These are phyloP conservation scores for Tyria jacobaeae DNA, from an alignment of 2,888 invertebrate species.

Conservation along the genomic window DNA sequence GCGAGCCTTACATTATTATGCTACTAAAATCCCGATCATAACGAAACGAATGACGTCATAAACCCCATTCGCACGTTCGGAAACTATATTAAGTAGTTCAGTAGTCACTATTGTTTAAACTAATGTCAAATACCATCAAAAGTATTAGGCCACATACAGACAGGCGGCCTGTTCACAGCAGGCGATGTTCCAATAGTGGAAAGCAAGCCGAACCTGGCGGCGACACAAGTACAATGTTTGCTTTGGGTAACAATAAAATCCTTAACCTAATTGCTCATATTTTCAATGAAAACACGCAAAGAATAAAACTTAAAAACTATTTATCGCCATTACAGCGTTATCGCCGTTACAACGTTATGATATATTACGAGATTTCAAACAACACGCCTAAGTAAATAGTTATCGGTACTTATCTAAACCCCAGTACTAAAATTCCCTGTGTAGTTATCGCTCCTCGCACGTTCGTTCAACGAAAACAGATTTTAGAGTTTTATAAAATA, in stretches of 20 bases:
- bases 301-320: slow-evolving; percentile 73
- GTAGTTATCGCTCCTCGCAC: slow-evolving; percentile 55
- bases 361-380: slow-evolving; percentile 86
- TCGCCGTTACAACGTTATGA: slow-evolving; percentile 74
- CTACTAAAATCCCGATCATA: slow-evolving; percentile 76
- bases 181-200: slow-evolving; percentile 34
- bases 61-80: slow-evolving; percentile 29
- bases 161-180: slow-evolving; percentile 20
- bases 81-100: slow-evolving; percentile 47
- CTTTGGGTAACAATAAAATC: slow-evolving; percentile 82
- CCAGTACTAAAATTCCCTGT: slow-evolving; percentile 78
- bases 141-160: slow-evolving; percentile 38
- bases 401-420: slow-evolving; percentile 74
- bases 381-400: slow-evolving; percentile 73
- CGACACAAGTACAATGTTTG: slow-evolving; percentile 69
- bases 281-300: slow-evolving; percentile 80
- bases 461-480: slow-evolving; percentile 56
- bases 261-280: slow-evolving; percentile 80
- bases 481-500: slow-evolving; percentile 67
- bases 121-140: slow-evolving; percentile 43
- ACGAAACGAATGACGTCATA: slow-evolving; percentile 21
- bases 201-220: slow-evolving; percentile 54
- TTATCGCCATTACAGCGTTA: slow-evolving; percentile 70
- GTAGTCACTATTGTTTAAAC: slow-evolving; percentile 46
- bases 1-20: slow-evolving; percentile 81